Evolutionary conservation across 2,797 vertebrate species (phyloP), one percentile per base, ranked within the genome.

Genomic region (Sardinella longiceps): DNA sequence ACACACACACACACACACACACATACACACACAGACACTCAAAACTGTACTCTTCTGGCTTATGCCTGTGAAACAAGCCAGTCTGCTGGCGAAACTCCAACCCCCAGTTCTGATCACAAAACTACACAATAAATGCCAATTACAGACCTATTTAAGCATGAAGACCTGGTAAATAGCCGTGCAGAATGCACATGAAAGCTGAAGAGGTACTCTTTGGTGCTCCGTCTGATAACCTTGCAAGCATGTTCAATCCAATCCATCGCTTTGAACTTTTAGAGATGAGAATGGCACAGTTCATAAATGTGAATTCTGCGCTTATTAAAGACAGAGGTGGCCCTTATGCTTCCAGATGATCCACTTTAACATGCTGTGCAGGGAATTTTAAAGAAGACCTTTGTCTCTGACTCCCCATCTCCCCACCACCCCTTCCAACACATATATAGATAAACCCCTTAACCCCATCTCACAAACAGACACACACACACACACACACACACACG

Each of bases 101-200:
- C 37, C 9, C 70, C 43, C 70, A 23, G 33, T 77, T 77, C 70
- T 43, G 33, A 77, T 43, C 15, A 33, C 37, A 77, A 43, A 43
- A 77, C 70, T 77, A 14, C 70, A 77, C 70, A 77, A 77, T 77
- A 77, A 77, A 43, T 77, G 70, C 70, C 70, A 77, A 77, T 77
- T 77, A 77, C 37, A 77, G 70, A 23, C 70, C 70, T 77, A 77
- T 77, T 77, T 77, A 23, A 39, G 33, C 70, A 77, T 77, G 70
- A 77, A 37, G 70, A 77, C 70, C 70, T 43, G 33, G 70, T 77
- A 77, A 77, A 77, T 39, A 77, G 37, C 33, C 37, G 1, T 77
- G 70, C 37, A 18, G 37, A 77, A 77, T 77, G 23, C 70, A 77
- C 7, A 43, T 43, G 37, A 43, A 77, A 77, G 70, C 70, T 43